Evolutionary conservation across 2,797 vertebrate genomes (phyloP).

Genomic region (Schizothorax lantsangensis): DNA sequence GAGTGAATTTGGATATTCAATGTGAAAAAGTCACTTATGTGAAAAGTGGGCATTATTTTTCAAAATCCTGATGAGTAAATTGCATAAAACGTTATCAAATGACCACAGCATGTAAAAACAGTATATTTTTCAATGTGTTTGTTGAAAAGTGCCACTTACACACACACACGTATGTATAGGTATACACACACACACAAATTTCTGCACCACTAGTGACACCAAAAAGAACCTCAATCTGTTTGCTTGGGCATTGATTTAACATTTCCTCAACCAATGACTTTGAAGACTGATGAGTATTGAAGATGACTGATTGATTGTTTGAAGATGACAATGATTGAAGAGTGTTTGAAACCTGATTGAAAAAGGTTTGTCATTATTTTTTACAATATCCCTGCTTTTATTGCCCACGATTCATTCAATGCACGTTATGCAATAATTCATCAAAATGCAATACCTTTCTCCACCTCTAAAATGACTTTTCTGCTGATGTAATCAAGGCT

Average conservation of each 20-base stretch:
- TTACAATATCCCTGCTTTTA: neutral
- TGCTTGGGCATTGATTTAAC: neutral
- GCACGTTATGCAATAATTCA: neutral
- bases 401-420: neutral
- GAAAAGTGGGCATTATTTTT: too few species aligned
- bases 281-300: neutral
- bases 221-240: neutral
- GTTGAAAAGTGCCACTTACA: too few species aligned
- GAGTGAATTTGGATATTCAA: neutral
- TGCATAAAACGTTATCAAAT: neutral
- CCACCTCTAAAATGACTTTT: neutral
- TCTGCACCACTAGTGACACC: neutral
- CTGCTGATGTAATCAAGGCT: neutral
- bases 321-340: neutral
- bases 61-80: neutral
- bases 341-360: neutral
- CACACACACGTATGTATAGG: too few species aligned
- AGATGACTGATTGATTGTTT: neutral
- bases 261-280: neutral
- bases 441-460: slow-evolving; percentile 6
- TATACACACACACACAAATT: too few species aligned
- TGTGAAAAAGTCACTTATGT: neutral
- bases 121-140: too few species aligned
- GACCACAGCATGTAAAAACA: neutral
- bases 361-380: neutral